phyloP scores from a whole-genome alignment of 2,888 invertebrate genomes.

The Sarcophaga carnaria region DNA sequence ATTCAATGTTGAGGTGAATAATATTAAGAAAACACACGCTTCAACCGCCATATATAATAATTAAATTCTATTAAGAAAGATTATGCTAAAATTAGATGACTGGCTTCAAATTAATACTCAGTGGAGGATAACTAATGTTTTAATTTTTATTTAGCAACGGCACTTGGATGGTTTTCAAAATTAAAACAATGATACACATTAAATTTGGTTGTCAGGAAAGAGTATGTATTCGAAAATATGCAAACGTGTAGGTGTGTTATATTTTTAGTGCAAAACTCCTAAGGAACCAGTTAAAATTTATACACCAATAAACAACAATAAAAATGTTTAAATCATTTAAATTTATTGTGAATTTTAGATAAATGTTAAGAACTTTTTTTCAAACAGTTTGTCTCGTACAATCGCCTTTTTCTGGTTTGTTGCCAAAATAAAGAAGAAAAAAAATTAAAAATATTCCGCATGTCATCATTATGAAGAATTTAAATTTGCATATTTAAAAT shows the following conservation, averaged over 20 bases:
- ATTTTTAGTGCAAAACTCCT: background rate
- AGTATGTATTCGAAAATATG: background rate
- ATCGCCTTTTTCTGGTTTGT: slow-evolving; percentile 64
- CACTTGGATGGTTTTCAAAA: too few relatives aligned
- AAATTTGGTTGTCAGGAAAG: background rate
- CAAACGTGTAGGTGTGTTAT: background rate
- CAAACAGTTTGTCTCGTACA: slow-evolving; percentile 24
- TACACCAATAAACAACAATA: slow-evolving; percentile 8
- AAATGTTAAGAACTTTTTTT: slow-evolving; percentile 46
- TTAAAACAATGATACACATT: background rate
- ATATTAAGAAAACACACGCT: slow-evolving; percentile 2
- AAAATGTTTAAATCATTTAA: slow-evolving; percentile 25
- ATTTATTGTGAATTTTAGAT: slow-evolving; percentile 33
- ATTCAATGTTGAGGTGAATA: background rate
- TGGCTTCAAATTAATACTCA: too few relatives aligned
- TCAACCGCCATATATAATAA: background rate
- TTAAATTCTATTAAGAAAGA: background rate
- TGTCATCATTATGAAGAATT: slow-evolving; percentile 13
- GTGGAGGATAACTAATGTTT: too few relatives aligned
- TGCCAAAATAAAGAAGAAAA: background rate
- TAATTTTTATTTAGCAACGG: too few relatives aligned
- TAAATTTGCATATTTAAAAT: slow-evolving; percentile 47
- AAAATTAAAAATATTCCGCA: background rate
- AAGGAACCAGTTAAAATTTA: slow-evolving; percentile 36
- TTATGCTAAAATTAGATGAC: too few relatives aligned